Evolutionary conservation across 2,888 invertebrate species (phyloP), one percentile per base, ranked within the genome.

Genomic region (Drosophila subsilvestris): DNA sequence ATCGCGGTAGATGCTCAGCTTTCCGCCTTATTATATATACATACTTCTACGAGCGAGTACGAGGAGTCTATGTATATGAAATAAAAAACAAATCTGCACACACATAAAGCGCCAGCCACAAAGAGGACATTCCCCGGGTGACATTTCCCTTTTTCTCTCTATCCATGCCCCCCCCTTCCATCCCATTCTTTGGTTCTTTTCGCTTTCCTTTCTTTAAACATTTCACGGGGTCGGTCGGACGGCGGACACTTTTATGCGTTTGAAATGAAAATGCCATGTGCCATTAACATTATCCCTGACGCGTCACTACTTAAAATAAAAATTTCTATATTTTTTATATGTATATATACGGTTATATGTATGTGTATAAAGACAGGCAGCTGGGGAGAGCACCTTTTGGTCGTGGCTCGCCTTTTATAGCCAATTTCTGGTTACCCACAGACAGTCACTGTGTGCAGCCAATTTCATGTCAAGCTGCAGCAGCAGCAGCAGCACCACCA

Each of bases 221-320:
- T 85, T 81, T 68, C 57, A 60, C 71, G 59, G 54, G 69, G 71
- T 66, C 75, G 62, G 78, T 62, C 82, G 69, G 71, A 68, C 76
- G 63, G 75, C 63, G 85, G 79, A 74, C 77, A 88, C 72, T 85
- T 88, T 85, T 85, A 86, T 88, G 88, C 80, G 84, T 83, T 85
- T 80, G 75, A 83, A 83, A 86, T 88, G 84, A 85, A 88, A 88
- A 88, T 83, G 80, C 84, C 86, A 82, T 82, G 88, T 87, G 83
- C 84, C 88, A 88, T 88, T 86, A 86, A 86, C 86, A 88, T 86
- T 86, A 89, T 90, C 86, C 88, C 80, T 83, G 88, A 83, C 86
- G 86, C 80, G 84, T 85, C 89, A 75, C 88, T 83, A 83, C 86
- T 86, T 84, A 90, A 78, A 88, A 84, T 88, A 88, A 86, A 87